A percentile compares a stretch with the other conserved stretches of the same genome.
These are phyloP conservation scores for Acholoe squamosa DNA, from an alignment of 2,888 invertebrate genomes.

Conservation along the genomic window DNA sequence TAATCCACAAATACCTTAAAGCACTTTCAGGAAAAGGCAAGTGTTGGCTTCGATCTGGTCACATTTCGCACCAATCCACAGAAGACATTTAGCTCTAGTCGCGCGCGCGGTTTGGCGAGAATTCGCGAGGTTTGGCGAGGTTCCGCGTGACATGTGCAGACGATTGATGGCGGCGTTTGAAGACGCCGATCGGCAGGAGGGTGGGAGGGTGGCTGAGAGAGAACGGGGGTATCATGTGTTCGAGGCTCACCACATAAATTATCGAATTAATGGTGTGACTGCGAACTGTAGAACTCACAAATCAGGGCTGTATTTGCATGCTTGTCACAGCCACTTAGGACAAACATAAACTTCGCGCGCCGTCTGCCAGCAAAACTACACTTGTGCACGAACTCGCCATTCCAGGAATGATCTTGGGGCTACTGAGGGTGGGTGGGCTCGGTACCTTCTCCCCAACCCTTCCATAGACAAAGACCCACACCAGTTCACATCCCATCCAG, in stretches of 20 bases:
- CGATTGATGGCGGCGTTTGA: conserved; percentile 55
- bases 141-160: conserved; percentile 46
- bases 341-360: conserved; percentile 56
- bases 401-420: neutral
- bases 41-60: too few species aligned
- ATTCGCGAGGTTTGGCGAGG: conserved; percentile 38
- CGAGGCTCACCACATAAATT: conserved; percentile 1
- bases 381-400: conserved; percentile 46
- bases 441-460: neutral
- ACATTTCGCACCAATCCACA: neutral
- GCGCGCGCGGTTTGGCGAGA: conserved; percentile 11
- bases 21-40: neutral
- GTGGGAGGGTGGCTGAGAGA: neutral
- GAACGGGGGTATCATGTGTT: conserved; percentile 33
- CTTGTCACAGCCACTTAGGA: conserved; percentile 49
- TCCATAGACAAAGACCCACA: neutral
- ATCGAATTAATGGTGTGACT: conserved; percentile 61
- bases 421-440: neutral
- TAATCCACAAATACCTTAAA: neutral
- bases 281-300: conserved; percentile 58
- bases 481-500: neutral
- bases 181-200: neutral
- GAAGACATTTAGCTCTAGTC: neutral
- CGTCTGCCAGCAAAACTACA: conserved; percentile 11
- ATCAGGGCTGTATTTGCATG: conserved; percentile 59